Evolutionary conservation across 2,888 invertebrate species (phyloP), one percentile per base, ranked within the genome.

Genomic region (Eurois occulta): DNA sequence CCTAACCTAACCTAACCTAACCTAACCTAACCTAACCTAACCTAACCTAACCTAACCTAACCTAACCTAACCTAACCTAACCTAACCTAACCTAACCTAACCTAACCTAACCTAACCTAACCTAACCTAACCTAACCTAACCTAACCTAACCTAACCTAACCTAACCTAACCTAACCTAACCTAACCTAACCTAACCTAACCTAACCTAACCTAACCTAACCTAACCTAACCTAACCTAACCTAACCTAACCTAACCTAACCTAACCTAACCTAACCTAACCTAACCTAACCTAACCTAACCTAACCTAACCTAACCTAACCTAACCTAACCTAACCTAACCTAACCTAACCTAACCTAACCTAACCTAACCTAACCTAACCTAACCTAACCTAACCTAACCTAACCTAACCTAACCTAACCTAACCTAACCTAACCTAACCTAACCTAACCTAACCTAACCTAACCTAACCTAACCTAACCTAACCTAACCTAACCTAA

Each of bases 301-400:
- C 79, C 77, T 77, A 80, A 80, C 80, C 73, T 76, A 75, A 78
- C 77, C 73, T 78, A 78, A 75, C 78, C 72, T 72, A 75, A 76
- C 75, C 81, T 78, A 78, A 81, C 77, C 81, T 77, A 77, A 81
- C 77, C 81, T 77, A 77, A 81, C 77, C 81, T 77, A 81, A 81
- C 81, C 81, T 81, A 81, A 81, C 81, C 80, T 80, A 80, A 81
- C 81, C 80, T 78, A 81, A 74, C 81, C 81, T 81, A 78, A 72
- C 78, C 78, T 76, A 78, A 66, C 65, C 78, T 79, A 79, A 83
- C 83, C 80, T 80, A 83, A 80, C 83, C 83, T 83, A 83, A 83
- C 83, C 80, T 80, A 80, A 83, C 80, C 81, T 72, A 84, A 84
- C 81, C 84, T 84, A 85, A 85, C 80, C 82, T 73, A 80, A 81